Percentiles rank a stretch among this genome's conserved stretches.
Evolutionary conservation across 2,888 invertebrate species (phyloP).

Genomic region (Mesorhabditis sp.): DNA sequence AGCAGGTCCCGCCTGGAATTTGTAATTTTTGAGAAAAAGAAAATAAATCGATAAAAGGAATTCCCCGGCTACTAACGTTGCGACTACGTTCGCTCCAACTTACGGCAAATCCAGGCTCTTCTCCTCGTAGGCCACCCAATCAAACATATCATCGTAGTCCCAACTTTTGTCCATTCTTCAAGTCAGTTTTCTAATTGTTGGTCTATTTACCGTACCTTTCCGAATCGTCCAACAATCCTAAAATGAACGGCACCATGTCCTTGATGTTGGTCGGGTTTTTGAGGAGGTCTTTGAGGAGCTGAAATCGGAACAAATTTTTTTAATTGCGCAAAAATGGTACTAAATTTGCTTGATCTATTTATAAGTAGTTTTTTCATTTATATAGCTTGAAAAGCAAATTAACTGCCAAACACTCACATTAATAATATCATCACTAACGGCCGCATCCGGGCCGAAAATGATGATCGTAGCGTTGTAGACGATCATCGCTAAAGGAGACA

Average conservation of each 20-base stretch:
- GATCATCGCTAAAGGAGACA: not conserved
- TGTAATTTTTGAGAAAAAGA: constrained; percentile 8
- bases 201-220: not conserved
- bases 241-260: constrained; percentile 39
- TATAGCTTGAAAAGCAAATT: no score
- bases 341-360: no score
- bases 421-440: not conserved
- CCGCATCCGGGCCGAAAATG: not conserved
- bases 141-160: constrained; percentile 32
- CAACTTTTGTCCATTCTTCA: constrained; percentile 27
- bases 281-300: constrained; percentile 34
- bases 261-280: constrained; percentile 29
- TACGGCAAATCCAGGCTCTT: constrained; percentile 23
- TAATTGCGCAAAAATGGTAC: not conserved
- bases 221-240: constrained; percentile 16
- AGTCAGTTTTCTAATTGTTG: not conserved
- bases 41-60: constrained; percentile 8
- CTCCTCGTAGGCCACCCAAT: constrained; percentile 40
- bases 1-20: constrained; percentile 22
- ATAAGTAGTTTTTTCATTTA: no score
- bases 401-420: not conserved
- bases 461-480: not conserved
- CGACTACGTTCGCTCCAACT: not conserved
- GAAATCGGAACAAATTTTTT: constrained; percentile 11
- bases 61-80: no score